Base-by-base conservation (phyloP, 2,888 invertebrate species). In the Drosophila villosipedis region DNA sequence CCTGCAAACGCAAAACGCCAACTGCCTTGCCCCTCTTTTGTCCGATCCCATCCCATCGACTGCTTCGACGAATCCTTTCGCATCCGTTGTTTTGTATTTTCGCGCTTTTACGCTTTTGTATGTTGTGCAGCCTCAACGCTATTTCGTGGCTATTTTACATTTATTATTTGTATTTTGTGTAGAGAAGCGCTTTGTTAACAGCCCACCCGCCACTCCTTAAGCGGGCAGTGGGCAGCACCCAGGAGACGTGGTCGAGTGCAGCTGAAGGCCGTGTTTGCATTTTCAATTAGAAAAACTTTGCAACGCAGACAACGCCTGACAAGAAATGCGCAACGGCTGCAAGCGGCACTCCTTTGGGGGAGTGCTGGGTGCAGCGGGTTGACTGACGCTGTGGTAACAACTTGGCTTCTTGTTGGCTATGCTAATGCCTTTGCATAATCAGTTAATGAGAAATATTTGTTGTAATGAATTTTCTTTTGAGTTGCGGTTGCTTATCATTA, bases 381-480 rank as follows among this genome's bases (percentile, higher is more conserved):
- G 54, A 59, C 55, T 50, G 39, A 39, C 43, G 76, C 73, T 62
- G 68, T 63, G 77, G 70, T 80, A 61, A 70, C 75, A 50, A 75
- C 64, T 76, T 71, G 61, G 78, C 70, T 68, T 63, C 76, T 80
- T 80, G 73, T 87, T 79, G 81, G 84, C 83, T 85, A 68, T 82
- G 83, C 83, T 83, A 83, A 83, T 83, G 83, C 77, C 82, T 83
- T 83, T 70, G 87, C 89, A 89, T 88, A 88, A 88, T 88, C 87
- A 88, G 87, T 88, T 88, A 88, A 89, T 89, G 89, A 88, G 89
- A 87, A 84, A 89, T 84, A 83, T 84, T 87, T 86, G 87, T 89
- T 80, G 89, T 89, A 84, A 80, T 83, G 82, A 83, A 83, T 83
- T 86, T 86, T 84, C 88, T 85, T 83, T 84, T 80, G 84, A 76